Evolutionary conservation across 2,797 vertebrate species (phyloP).

Genomic region (Trachops cirrhosus): DNA sequence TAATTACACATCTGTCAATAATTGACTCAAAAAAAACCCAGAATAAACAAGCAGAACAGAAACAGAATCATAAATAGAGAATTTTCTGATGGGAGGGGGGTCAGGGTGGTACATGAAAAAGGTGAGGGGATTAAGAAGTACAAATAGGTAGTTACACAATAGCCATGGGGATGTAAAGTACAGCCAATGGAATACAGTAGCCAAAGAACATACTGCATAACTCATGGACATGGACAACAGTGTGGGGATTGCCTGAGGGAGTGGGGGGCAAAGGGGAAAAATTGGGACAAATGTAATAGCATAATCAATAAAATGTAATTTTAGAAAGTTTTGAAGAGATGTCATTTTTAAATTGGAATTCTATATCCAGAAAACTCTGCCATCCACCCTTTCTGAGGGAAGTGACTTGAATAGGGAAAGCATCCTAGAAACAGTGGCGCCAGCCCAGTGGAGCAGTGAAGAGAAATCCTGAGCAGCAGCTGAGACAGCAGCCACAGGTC

Average conservation of each 20-base stretch:
- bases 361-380: slow-evolving; percentile 6
- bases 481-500: not conserved
- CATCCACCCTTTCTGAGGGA: not conserved
- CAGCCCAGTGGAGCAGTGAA: not conserved
- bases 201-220: not conserved
- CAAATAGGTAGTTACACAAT: not conserved
- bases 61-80: not conserved
- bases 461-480: not conserved
- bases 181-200: not conserved
- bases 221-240: not conserved
- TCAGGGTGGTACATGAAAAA: not conserved
- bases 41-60: not conserved
- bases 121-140: not conserved
- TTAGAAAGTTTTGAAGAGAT: not conserved
- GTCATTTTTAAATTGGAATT: slow-evolving; percentile 28
- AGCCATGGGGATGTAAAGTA: not conserved
- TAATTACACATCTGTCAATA: no score
- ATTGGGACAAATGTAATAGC: not conserved
- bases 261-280: not conserved
- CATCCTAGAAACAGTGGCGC: not conserved
- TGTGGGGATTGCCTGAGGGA: not conserved
- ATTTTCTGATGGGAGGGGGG: not conserved
- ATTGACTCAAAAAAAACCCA: no score
- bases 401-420: slow-evolving; percentile 28
- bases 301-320: not conserved